Evolutionary conservation across 2,797 vertebrate species (phyloP).

Genomic region (Pangasius mekongensis): DNA sequence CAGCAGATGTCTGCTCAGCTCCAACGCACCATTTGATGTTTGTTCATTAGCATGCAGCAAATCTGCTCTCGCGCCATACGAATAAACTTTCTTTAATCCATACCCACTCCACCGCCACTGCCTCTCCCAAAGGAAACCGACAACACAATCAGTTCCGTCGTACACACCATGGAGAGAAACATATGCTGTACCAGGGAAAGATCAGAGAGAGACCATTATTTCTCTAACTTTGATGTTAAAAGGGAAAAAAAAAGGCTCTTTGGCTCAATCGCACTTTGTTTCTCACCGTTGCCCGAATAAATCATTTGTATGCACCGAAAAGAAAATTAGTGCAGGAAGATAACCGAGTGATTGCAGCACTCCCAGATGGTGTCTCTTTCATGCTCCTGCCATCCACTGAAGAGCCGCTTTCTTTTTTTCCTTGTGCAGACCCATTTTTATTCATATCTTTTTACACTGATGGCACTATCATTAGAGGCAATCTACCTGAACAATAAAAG

Average conservation of each 20-base stretch:
- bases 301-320: conserved; percentile 55
- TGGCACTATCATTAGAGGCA: conserved; percentile 63
- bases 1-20: conserved; percentile 50
- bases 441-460: conserved; percentile 61
- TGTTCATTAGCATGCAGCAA: conserved; percentile 54
- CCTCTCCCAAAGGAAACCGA: conserved; percentile 26
- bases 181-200: conserved; percentile 47
- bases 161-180: conserved; percentile 29
- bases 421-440: conserved; percentile 51
- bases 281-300: conserved; percentile 57
- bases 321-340: conserved; percentile 57
- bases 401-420: conserved; percentile 49
- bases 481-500: conserved; percentile 68
- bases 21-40: conserved; percentile 44
- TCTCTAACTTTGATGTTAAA: conserved; percentile 56
- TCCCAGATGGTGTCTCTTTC: conserved; percentile 60
- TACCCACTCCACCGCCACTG: conserved; percentile 22
- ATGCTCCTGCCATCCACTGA: conserved; percentile 54
- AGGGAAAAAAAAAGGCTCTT: background rate
- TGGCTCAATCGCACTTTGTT: conserved; percentile 44
- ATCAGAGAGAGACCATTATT: conserved; percentile 59
- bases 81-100: conserved; percentile 44
- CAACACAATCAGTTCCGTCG: conserved; percentile 17
- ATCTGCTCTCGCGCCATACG: conserved; percentile 42
- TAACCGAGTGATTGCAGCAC: conserved; percentile 56